phyloP scores from a whole-genome alignment of 1,140 invertebrate species.

The Periplaneta americana region DNA sequence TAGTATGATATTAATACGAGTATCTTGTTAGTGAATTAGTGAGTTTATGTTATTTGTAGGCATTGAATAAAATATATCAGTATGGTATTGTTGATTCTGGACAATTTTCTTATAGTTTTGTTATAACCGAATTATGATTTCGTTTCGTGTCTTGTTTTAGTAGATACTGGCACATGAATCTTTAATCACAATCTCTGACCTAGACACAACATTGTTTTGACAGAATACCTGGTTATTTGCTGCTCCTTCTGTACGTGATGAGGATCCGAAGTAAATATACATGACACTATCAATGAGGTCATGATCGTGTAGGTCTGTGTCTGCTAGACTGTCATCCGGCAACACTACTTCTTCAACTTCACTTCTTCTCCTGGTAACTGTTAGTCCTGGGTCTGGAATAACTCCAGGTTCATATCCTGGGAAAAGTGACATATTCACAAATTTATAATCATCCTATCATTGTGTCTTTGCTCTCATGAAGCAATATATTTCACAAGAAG shows the following conservation, averaged over 20 bases:
- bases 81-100: too few relatives aligned
- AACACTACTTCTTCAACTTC: neutral
- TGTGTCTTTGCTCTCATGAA: too few relatives aligned
- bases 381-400: conserved; percentile 11
- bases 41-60: too few relatives aligned
- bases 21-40: too few relatives aligned
- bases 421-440: too few relatives aligned
- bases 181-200: too few relatives aligned
- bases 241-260: neutral
- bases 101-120: too few relatives aligned
- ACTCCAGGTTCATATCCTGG: conserved; percentile 13
- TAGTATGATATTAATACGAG: too few relatives aligned
- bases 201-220: neutral
- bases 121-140: too few relatives aligned
- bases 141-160: neutral
- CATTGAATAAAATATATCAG: too few relatives aligned
- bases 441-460: too few relatives aligned
- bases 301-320: conserved; percentile 39
- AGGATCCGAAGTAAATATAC: conserved; percentile 48
- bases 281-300: conserved; percentile 50
- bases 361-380: neutral
- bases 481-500: too few relatives aligned
- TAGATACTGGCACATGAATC: neutral
- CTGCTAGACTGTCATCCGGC: conserved; percentile 13
- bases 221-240: neutral